Base-by-base conservation (phyloP, 2,113 vertebrate genomes). In the Bostrychus sinensis region DNA sequence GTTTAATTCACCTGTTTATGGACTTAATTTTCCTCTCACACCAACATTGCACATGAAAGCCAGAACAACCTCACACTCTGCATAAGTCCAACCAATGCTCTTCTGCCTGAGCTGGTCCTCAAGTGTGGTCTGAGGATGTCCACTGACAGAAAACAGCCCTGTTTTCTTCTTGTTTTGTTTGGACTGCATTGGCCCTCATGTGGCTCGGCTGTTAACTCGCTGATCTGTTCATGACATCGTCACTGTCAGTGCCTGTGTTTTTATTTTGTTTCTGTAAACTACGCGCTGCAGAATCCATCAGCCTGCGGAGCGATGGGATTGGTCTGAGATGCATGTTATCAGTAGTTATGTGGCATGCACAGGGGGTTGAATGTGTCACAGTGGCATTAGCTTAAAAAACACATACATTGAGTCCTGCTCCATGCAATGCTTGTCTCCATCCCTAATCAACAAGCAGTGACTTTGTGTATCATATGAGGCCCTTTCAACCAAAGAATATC, bases 241-340 rank as follows among this genome's bases (percentile, higher is more conserved):
- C 71, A 53, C 58, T 64, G 56, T 23, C 36, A 70, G n/a, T n/a
- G n/a, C n/a, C n/a, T n/a, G n/a, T n/a, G n/a, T n/a, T n/a, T n/a
- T n/a, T n/a, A n/a, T n/a, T n/a, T n/a, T n/a, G n/a, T n/a, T n/a
- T n/a, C n/a, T n/a, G n/a, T n/a, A n/a, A n/a, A n/a, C n/a, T n/a
- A n/a, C n/a, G n/a, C n/a, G n/a, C n/a, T n/a, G n/a, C n/a, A n/a
- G n/a, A n/a, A n/a, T 50, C 42, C 68, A 74, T 81, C 42, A 45
- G 37, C 73, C 43, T 82, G 37, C 50, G 72, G 77, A 84, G 75
- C 67, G 82, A 83, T 86, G 77, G 75, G 43, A 68, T 50, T 13
- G 54, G 70, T 73, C 70, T 72, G 63, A 72, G 77, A 62, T 86
- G 87, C 88, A 90, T 88, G 87, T 67, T 28, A 37, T 51, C 79